Base-by-base conservation (phyloP, 2,888 invertebrate genomes). In the Microctonus brassicae region DNA sequence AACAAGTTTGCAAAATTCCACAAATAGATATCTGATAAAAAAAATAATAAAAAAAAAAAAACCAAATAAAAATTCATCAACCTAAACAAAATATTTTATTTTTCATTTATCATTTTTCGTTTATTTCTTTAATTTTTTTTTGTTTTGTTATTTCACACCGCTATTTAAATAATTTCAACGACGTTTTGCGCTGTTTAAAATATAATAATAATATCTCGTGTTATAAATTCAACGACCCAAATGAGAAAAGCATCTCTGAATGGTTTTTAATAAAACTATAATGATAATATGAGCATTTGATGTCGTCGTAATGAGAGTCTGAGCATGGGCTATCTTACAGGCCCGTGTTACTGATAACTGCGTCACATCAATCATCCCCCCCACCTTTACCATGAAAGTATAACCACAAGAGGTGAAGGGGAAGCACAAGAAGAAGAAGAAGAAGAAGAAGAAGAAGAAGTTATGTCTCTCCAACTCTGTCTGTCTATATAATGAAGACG, bases 261-360 rank as follows among this genome's bases (percentile, higher is more conserved):
- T 77, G 80, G 82, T 84, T 81, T 84, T 85, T 84, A 86, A 86
- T 85, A 84, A 84, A 83, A 86, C 47, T 47, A 85, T 85, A 81
- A 83, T 82, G 85, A 86, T 85, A 84, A 86, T 86, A 85, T 84
- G 85, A 86, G 86, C 85, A 86, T 86, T 85, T 82, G 83, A 79
- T 86, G 86, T 87, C 81, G 79, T 75, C 78, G 83, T 85, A 85
- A 86, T 85, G 84, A 86, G 79, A 76, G 76, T 77, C 75, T 72
- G 75, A 78, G 73, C 68, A 73, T 70, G 65, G 74, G 70, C 79
- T 79, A 80, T 79, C 79, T 79, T 70, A 61, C 75, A 76, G 76
- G 79, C 73, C 79, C 79, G 69, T 82, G 83, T 83, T 81, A 71
- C 76, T 78, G 79, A 79, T 79, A 79, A 79, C 75, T 58, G 53